These are phyloP conservation scores for Sphecodes monilicornis DNA, from an alignment of 2,888 invertebrate species.

Conservation along the genomic window DNA sequence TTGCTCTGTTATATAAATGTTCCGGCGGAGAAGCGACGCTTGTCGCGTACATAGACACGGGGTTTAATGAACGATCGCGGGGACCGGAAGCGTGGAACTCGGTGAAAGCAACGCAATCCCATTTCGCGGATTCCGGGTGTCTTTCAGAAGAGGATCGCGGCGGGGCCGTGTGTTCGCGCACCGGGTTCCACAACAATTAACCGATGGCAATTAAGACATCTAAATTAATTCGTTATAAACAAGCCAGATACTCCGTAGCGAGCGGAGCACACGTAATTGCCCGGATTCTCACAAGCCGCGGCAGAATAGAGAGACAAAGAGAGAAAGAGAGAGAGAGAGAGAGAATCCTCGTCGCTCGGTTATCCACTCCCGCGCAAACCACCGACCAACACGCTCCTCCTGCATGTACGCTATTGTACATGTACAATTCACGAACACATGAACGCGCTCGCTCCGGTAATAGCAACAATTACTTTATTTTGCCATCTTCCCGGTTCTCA, in stretches of 20 bases:
- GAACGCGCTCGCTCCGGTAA: slow-evolving; percentile 71
- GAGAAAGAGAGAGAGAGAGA: slow-evolving; percentile 13
- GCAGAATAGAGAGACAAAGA: slow-evolving; percentile 7
- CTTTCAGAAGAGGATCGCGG: slow-evolving; percentile 63
- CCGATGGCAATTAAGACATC: slow-evolving; percentile 83
- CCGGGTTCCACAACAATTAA: slow-evolving; percentile 80
- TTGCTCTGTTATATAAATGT: slow-evolving; percentile 4
- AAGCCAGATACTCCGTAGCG: slow-evolving; percentile 69
- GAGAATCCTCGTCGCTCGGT: slow-evolving; percentile 15
- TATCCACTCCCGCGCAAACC: slow-evolving; percentile 15
- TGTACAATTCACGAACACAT: slow-evolving; percentile 56
- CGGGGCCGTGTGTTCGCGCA: slow-evolving; percentile 42
- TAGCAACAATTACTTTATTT: slow-evolving; percentile 83
- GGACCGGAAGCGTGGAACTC: slow-evolving; percentile 56
- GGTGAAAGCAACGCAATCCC: slow-evolving; percentile 70
- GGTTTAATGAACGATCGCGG: slow-evolving; percentile 55
- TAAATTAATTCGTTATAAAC: slow-evolving; percentile 82
- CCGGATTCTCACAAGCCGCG: slow-evolving; percentile 81
- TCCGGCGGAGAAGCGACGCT: neutral
- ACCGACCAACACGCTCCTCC: neutral
- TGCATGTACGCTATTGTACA: slow-evolving; percentile 29
- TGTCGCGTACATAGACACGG: neutral
- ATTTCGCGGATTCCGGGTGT: slow-evolving; percentile 68
- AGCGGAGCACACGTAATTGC: slow-evolving; percentile 80
- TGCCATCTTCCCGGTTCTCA: slow-evolving; percentile 80